Conservation (phyloP, 1,140 invertebrate genomes). For the Platorchestia sp. region DNA sequence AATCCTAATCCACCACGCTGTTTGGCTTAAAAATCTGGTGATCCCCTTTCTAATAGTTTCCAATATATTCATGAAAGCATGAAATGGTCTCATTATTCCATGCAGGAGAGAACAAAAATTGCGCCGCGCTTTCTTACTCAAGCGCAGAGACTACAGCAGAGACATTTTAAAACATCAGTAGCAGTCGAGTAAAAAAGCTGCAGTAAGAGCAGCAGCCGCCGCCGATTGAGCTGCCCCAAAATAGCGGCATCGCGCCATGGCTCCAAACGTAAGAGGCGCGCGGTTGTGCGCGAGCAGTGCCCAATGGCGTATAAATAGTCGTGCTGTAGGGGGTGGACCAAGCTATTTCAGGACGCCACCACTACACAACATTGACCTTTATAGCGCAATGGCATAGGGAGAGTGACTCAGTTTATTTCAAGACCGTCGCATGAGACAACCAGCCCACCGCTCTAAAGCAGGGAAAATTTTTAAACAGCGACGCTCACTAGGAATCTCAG, state of each 20-base stretch:
- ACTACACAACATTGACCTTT: conserved; percentile 55
- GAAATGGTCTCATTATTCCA: too few relatives aligned
- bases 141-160: neutral
- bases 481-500: neutral
- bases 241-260: neutral
- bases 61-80: too few relatives aligned
- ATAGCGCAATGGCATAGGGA: conserved; percentile 50
- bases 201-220: neutral
- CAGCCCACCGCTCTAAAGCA: conserved; percentile 6
- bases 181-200: neutral
- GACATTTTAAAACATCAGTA: neutral
- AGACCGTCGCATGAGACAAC: conserved; percentile 37
- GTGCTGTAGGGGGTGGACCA: conserved; percentile 44
- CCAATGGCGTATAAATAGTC: conserved; percentile 11
- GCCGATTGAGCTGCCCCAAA: neutral
- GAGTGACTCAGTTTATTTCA: conserved; percentile 17
- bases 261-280: neutral
- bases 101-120: too few relatives aligned
- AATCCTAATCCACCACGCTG: too few relatives aligned
- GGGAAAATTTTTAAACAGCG: conserved; percentile 11
- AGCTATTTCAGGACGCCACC: conserved; percentile 33
- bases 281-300: conserved; percentile 5
- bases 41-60: too few relatives aligned
- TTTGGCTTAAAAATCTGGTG: too few relatives aligned
- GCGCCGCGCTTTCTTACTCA: neutral